Evolutionary conservation across 2,113 vertebrate species (phyloP).

Genomic region (Callospermophilus lateralis): DNA sequence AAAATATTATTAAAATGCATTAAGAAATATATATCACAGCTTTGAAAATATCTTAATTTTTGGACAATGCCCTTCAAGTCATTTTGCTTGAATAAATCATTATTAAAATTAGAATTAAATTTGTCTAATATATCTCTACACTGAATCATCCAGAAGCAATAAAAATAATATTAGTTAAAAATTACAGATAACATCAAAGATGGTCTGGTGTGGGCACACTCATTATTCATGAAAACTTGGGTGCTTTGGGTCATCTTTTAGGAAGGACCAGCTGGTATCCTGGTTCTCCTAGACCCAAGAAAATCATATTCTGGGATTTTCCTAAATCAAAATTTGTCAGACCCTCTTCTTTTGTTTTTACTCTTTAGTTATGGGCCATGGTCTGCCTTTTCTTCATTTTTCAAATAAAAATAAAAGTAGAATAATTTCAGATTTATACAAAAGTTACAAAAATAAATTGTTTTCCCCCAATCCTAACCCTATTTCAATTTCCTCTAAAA

Average conservation of each 20-base stretch:
- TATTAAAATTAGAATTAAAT: conserved; percentile 61
- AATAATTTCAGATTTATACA: neutral
- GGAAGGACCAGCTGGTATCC: neutral
- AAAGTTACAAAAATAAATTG: neutral
- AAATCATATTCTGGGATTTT: neutral
- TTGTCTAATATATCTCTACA: neutral
- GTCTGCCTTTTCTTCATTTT: neutral
- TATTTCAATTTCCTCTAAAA: neutral
- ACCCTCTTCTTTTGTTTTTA: neutral
- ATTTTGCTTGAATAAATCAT: conserved; percentile 41
- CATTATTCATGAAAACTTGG: neutral
- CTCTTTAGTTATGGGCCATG: neutral
- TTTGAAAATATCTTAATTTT: neutral
- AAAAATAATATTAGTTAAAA: neutral
- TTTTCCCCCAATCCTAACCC: neutral
- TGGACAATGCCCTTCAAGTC: neutral
- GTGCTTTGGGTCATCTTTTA: neutral
- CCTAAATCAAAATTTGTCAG: neutral
- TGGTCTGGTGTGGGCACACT: neutral
- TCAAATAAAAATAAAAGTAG: neutral
- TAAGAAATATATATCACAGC: conserved; percentile 61
- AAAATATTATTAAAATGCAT: conserved; percentile 49
- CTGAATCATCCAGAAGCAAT: conserved; percentile 23
- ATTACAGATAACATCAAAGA: neutral
- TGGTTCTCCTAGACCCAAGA: neutral